phyloP scores from a whole-genome alignment of 2,113 vertebrate species.

The Saccopteryx bilineata region DNA sequence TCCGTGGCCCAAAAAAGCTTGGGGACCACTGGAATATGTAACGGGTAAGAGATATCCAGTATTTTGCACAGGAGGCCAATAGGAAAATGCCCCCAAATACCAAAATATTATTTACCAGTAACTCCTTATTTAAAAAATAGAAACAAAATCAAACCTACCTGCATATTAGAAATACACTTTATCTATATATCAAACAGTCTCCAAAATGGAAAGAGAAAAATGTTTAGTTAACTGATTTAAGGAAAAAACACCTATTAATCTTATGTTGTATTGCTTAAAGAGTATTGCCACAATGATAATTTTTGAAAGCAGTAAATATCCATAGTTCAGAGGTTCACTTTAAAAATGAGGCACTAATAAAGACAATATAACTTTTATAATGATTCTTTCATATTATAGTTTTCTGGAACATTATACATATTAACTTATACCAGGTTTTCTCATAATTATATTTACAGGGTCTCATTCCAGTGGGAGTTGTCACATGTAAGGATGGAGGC shows the following conservation, averaged over 20 bases:
- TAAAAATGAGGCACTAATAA: conserved; percentile 24
- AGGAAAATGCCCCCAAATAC: neutral
- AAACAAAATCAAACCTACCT: neutral
- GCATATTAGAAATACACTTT: neutral
- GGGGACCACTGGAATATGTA: neutral
- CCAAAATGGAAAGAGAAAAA: neutral
- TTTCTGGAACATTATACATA: neutral
- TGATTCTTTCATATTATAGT: neutral
- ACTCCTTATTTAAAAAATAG: neutral
- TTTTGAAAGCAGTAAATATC: neutral
- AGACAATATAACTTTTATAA: neutral
- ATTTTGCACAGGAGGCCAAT: neutral
- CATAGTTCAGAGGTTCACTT: neutral
- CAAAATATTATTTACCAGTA: neutral
- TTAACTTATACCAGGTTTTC: neutral
- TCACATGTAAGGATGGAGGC: neutral
- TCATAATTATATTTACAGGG: neutral
- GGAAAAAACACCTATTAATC: neutral
- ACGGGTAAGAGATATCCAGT: neutral
- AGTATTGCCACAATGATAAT: neutral
- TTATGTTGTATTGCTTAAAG: neutral
- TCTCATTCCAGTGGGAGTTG: neutral
- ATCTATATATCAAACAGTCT: neutral
- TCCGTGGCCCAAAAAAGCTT: no score
- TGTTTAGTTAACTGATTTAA: neutral